Evolutionary conservation across 2,888 invertebrate genomes (phyloP), one percentile per base, ranked within the genome.

Genomic region (Napeogenes inachia): DNA sequence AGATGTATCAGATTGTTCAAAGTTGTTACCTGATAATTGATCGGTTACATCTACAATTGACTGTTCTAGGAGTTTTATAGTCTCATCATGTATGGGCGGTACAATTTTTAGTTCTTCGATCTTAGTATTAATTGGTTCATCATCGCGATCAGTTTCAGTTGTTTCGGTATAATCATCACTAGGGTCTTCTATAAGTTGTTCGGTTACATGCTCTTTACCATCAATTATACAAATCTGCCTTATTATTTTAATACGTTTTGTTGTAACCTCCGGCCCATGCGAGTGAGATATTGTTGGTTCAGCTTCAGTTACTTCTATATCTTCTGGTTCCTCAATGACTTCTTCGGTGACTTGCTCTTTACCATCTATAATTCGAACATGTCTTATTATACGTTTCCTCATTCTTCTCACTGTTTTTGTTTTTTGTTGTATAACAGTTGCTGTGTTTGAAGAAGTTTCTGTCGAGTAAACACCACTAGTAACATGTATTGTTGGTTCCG

Each of bases 281-380:
- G 70, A 57, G 45, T 71, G 61, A 4, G 66, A 64, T 13, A 64
- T 32, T 35, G 61, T 65, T 13, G 87, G 86, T 69, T 93, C 92
- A 75, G 95, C 93, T 78, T 94, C 94, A 56, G 93, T 69, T 13
- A 94, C 89, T 82, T 95, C 94, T 5, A 95, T 87, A 76, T 95
- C 94, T 77, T 95, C 96, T 0, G 97, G 96, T 81, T 96, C 96
- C 75, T 97, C 96, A 59, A 96, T 92, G 0, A 96, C 89, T 85
- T 97, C 96, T 84, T 97, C 96, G 1, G 94, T 94, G 0, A 95
- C 92, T 66, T 94, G 94, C 81, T 97, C 96, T 81, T 95, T 94
- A 0, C 97, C 97, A 79, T 97, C 94, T 65, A 96, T 93, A 6
- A 96, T 93, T 33, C 94, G 93, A 13, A 95, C 93, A 71, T 94